phyloP scores from a whole-genome alignment of 1,140 invertebrate species.

The Pseudomyrmex cubaensis region DNA sequence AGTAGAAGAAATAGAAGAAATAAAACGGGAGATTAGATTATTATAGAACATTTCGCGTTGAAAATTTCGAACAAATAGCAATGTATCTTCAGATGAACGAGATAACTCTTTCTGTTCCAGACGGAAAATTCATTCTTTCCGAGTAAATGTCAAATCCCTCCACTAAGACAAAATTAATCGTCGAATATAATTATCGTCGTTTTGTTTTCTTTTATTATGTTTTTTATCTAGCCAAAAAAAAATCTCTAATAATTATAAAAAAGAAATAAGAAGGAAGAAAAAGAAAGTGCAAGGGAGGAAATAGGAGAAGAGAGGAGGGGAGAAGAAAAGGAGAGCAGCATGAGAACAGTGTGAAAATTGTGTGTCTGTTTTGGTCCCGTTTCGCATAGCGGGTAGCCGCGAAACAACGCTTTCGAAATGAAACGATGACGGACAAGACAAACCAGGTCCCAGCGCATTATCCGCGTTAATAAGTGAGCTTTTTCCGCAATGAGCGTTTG shows the following conservation, averaged over 20 bases:
- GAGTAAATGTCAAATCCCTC: slow-evolving; percentile 14
- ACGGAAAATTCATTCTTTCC: slow-evolving; percentile 7
- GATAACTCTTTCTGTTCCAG: too few species aligned
- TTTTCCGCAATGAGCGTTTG: slow-evolving; percentile 21
- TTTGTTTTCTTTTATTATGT: neutral
- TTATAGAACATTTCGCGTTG: too few species aligned
- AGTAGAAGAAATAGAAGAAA: slow-evolving; percentile 23
- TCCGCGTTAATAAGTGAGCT: slow-evolving; percentile 63
- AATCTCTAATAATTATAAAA: neutral
- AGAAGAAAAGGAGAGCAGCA: neutral
- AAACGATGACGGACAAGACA: slow-evolving; percentile 79
- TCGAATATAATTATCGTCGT: neutral
- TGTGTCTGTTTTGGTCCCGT: slow-evolving; percentile 83
- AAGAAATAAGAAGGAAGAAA: neutral
- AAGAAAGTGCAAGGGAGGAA: slow-evolving; percentile 1
- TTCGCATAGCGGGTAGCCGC: slow-evolving; percentile 79
- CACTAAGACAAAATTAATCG: slow-evolving; percentile 3
- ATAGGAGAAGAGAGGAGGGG: slow-evolving; percentile 24
- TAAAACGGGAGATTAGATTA: neutral
- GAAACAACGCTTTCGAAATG: slow-evolving; percentile 81
- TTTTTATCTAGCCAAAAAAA: slow-evolving; percentile 34
- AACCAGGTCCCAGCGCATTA: slow-evolving; percentile 78
- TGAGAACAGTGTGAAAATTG: slow-evolving; percentile 67
- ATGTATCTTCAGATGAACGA: too few species aligned
- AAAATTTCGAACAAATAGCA: too few species aligned